Conservation (phyloP, 2,113 vertebrate species). For the Scomber scombrus region DNA sequence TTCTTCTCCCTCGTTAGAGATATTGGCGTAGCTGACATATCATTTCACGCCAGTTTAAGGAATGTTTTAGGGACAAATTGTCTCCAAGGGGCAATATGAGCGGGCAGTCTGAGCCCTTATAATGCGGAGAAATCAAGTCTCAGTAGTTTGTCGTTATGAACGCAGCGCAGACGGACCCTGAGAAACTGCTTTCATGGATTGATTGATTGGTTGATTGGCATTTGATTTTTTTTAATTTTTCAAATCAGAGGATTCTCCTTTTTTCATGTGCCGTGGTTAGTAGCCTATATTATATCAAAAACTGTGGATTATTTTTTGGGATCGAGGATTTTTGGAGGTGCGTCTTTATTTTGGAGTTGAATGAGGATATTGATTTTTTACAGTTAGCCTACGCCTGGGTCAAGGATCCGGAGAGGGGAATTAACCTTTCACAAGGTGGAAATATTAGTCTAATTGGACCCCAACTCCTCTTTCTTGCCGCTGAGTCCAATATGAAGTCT, state of each 20-base stretch:
- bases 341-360: slow-evolving; percentile 59
- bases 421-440: slow-evolving; percentile 68
- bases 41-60: slow-evolving; percentile 44
- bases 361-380: slow-evolving; percentile 69
- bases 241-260: slow-evolving; percentile 32
- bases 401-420: slow-evolving; percentile 61
- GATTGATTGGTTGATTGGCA: slow-evolving; percentile 62
- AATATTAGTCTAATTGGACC: slow-evolving; percentile 60
- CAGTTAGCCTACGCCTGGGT: slow-evolving; percentile 52
- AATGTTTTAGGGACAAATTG: slow-evolving; percentile 56
- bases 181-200: slow-evolving; percentile 75
- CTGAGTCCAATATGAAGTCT: slow-evolving; percentile 75
- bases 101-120: slow-evolving; percentile 51
- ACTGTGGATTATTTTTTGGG: slow-evolving; percentile 71
- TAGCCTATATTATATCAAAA: slow-evolving; percentile 25
- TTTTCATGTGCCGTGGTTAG: slow-evolving; percentile 37
- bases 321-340: slow-evolving; percentile 50
- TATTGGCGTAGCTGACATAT: slow-evolving; percentile 24
- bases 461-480: slow-evolving; percentile 41
- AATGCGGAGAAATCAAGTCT: slow-evolving; percentile 79
- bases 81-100: slow-evolving; percentile 52
- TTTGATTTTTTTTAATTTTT: slow-evolving; percentile 39
- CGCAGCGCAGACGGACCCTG: slow-evolving; percentile 71
- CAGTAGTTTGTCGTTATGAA: slow-evolving; percentile 75
- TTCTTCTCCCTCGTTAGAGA: slow-evolving; percentile 49